A percentile compares a stretch with the other conserved stretches of the same genome.
Evolutionary conservation across 1,140 invertebrate species (phyloP).

Genomic region (Drosophila saltans): DNA sequence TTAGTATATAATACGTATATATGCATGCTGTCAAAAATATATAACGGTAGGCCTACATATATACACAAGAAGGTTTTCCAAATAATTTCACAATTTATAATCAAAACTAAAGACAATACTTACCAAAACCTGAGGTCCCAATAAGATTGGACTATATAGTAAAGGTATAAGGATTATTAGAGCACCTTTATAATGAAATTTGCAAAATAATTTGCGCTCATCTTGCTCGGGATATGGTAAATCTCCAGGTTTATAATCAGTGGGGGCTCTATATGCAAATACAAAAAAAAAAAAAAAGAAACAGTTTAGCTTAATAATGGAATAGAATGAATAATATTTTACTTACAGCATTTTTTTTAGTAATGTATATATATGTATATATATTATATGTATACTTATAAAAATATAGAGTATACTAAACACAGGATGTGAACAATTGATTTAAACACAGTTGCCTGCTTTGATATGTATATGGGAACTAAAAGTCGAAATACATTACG

Average conservation of each 20-base stretch:
- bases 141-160: slow-evolving; percentile 37
- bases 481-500: too few relatives aligned
- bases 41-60: slow-evolving; percentile 37
- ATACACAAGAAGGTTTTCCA: not conserved
- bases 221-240: slow-evolving; percentile 37
- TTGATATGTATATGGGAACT: not conserved
- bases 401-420: too few relatives aligned
- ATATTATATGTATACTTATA: too few relatives aligned
- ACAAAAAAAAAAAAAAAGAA: too few relatives aligned
- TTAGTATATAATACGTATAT: slow-evolving; percentile 51
- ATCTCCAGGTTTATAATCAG: slow-evolving; percentile 51
- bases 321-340: too few relatives aligned
- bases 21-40: slow-evolving; percentile 36
- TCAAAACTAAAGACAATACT: not conserved
- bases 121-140: slow-evolving; percentile 25
- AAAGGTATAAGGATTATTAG: slow-evolving; percentile 48
- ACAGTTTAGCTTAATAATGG: too few relatives aligned
- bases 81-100: not conserved
- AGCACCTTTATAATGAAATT: slow-evolving; percentile 59
- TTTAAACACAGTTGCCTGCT: not conserved
- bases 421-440: not conserved
- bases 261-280: not conserved
- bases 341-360: too few relatives aligned
- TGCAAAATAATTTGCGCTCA: slow-evolving; percentile 47
- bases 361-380: too few relatives aligned